Conservation (phyloP, 2,113 vertebrate species). For the Rhadina sibilatrix region DNA sequence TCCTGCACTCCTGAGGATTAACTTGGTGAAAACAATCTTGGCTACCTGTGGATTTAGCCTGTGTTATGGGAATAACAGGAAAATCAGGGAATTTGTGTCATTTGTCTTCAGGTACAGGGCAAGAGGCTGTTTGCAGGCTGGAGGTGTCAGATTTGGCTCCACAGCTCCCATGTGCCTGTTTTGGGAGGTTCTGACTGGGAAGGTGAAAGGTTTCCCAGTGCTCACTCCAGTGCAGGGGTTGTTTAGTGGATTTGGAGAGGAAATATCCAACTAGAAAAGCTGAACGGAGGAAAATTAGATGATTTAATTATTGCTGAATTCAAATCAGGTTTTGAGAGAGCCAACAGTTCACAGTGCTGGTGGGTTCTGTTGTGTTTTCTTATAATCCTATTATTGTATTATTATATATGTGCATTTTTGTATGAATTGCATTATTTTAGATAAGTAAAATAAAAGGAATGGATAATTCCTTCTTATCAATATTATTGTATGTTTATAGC, state of each 20-base stretch:
- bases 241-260: neutral
- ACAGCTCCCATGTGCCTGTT: neutral
- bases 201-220: neutral
- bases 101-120: neutral
- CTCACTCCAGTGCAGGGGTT: neutral
- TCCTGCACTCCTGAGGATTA: neutral
- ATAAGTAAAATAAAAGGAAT: rapidly evolving
- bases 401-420: neutral
- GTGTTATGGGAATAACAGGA: neutral
- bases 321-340: neutral
- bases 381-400: neutral
- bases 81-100: neutral
- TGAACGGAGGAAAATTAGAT: neutral
- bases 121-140: neutral
- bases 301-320: neutral
- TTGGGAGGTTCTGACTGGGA: neutral
- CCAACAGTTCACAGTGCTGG: neutral
- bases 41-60: neutral
- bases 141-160: constrained; percentile 10
- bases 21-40: neutral
- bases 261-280: neutral
- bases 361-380: neutral
- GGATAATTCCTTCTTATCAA: too few species aligned
- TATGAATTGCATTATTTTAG: neutral
- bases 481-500: neutral